These are phyloP conservation scores for Yponomeuta malinellus DNA, from an alignment of 2,888 invertebrate genomes.

Conservation along the genomic window DNA sequence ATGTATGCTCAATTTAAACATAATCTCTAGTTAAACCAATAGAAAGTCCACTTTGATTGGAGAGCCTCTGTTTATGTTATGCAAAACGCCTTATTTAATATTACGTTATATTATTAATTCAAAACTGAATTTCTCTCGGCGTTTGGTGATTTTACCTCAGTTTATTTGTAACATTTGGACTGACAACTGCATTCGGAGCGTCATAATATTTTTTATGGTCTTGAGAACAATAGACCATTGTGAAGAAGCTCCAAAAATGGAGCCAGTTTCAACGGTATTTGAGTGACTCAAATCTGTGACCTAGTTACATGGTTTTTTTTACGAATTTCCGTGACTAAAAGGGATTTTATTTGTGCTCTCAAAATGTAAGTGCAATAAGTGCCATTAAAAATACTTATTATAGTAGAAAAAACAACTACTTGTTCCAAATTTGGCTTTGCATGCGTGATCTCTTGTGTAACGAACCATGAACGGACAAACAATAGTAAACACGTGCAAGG, in stretches of 20 bases:
- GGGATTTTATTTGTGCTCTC: not conserved
- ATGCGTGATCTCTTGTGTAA: too few relatives aligned
- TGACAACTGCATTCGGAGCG: not conserved
- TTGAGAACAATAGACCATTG: not conserved
- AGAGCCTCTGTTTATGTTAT: not conserved
- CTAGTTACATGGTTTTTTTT: not conserved
- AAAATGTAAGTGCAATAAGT: not conserved
- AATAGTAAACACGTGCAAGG: too few relatives aligned
- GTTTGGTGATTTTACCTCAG: not conserved
- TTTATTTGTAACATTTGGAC: not conserved
- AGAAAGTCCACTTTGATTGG: not conserved
- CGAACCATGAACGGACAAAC: too few relatives aligned
- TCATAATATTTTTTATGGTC: not conserved
- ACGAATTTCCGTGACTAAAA: not conserved
- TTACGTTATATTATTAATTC: not conserved
- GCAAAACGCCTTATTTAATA: not conserved
- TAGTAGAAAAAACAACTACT: too few relatives aligned
- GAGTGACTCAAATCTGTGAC: not conserved
- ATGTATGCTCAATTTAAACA: not conserved
- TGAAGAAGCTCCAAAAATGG: not conserved
- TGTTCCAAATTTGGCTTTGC: too few relatives aligned
- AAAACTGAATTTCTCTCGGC: not conserved
- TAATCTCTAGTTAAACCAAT: not conserved
- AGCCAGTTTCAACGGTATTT: not conserved
- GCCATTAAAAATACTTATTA: too few relatives aligned